Evolutionary conservation across 1,140 invertebrate species (phyloP), one percentile per base, ranked within the genome.

Genomic region (Monomorium pharaonis): DNA sequence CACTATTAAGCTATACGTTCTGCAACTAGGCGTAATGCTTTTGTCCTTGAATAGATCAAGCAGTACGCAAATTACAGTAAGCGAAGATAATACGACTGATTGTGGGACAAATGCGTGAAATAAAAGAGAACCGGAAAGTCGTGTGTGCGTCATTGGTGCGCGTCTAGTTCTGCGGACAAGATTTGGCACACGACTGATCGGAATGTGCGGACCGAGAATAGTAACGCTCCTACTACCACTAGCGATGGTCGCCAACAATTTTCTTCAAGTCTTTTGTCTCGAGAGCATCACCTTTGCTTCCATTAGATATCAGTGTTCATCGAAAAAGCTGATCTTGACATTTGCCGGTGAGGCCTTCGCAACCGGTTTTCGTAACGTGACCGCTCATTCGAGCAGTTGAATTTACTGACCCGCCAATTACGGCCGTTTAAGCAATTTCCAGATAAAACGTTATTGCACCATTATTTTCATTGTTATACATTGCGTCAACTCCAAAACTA

Each of bases 141-240:
- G 7, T 33, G 27, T 49, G 18, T 37, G 30, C 5, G 27, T 67
- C 30, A 42, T n/a, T 10, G 51, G 12, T 60, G 72, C 58, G 42
- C 47, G 62, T 89, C 86, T 69, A 87, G 85, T 80, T 72, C 77
- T 84, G 47, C 42, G 44, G 27, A 49, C 70, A 89, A 91, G 91
- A 94, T 93, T 94, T 94, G 93, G 93, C 93, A 94, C 93, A 91
- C 92, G 58, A 91, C 91, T 94, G 94, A 94, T 94, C 92, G 94
- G 93, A 94, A 94, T 94, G 93, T 54, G 47, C 77, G 33, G 93
- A 93, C 93, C 88, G 89, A 94, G 93, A 94, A 94, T 94, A 94
- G 93, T 93, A 94, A 92, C 93, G 60, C 88, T 74, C 62, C 63
- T 83, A 85, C 51, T 78, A 87, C 58, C 44, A 33, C 30, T n/a